Evolutionary conservation across 2,797 vertebrate species (phyloP).

Genomic region (Oreochromis mossambicus): DNA sequence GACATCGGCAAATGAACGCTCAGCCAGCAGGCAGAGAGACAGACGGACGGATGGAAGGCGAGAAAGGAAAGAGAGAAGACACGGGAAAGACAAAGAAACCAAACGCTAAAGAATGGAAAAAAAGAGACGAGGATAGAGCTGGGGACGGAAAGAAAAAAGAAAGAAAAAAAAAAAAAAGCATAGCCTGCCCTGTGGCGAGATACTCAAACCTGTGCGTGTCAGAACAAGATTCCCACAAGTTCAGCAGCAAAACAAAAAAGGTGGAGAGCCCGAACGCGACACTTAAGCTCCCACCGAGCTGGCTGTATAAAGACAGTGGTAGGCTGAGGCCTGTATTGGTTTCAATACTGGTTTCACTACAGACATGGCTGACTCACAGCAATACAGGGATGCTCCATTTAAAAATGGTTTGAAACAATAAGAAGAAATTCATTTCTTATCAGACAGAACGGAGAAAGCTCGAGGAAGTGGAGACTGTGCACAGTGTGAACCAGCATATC

Average conservation of each 20-base stretch:
- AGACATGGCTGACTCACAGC: background rate
- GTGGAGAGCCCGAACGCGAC: constrained; percentile 7
- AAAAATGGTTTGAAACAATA: background rate
- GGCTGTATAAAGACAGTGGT: background rate
- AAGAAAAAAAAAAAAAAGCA: background rate
- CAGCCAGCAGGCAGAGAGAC: constrained; percentile 6
- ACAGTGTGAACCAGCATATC: background rate
- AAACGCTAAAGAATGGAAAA: constrained; percentile 22
- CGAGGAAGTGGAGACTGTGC: background rate
- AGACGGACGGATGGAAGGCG: background rate
- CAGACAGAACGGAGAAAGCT: background rate
- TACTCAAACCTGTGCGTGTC: constrained; percentile 65
- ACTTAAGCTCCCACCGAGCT: constrained; percentile 19
- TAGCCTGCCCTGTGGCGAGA: constrained; percentile 61
- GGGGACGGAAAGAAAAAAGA: background rate
- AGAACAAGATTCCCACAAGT: constrained; percentile 63
- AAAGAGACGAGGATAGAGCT: constrained; percentile 37
- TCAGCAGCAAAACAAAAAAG: constrained; percentile 49
- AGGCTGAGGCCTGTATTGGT: background rate
- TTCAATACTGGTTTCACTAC: background rate
- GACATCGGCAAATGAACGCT: background rate
- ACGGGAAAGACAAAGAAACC: constrained; percentile 37
- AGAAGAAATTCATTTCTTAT: background rate
- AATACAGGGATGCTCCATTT: background rate
- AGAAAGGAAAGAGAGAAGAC: constrained; percentile 18